A percentile compares a stretch with the other conserved stretches of the same genome.
phyloP scores from a whole-genome alignment of 2,797 vertebrate genomes.

The Euphonia xanthogaster region DNA sequence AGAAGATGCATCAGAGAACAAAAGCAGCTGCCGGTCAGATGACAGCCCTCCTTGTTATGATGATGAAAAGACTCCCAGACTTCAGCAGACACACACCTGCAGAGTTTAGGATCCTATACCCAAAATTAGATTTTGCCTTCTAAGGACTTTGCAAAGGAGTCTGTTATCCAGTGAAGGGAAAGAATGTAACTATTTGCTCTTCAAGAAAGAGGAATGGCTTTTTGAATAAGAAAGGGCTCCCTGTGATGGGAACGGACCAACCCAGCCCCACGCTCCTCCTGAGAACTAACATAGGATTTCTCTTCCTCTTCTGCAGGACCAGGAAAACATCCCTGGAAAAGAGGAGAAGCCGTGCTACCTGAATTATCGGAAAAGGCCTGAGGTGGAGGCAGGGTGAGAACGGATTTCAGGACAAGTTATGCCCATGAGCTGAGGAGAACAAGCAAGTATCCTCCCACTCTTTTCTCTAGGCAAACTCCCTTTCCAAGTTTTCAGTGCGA shows the following conservation, averaged over 20 bases:
- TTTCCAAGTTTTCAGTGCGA: not conserved
- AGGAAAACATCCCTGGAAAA: not conserved
- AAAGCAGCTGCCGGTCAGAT: not conserved
- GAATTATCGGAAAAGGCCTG: conserved; percentile 35
- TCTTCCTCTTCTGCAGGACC: not conserved
- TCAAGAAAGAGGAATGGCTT: not conserved
- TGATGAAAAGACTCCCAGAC: not conserved
- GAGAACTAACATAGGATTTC: not conserved
- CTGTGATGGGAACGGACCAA: not conserved
- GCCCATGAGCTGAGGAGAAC: conserved; percentile 13
- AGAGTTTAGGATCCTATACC: not conserved
- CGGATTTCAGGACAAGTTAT: conserved; percentile 41
- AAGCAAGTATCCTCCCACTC: conserved; percentile 54
- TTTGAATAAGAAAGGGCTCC: not conserved
- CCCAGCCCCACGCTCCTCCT: not conserved
- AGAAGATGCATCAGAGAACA: conserved; percentile 8
- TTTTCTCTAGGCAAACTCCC: conserved; percentile 30
- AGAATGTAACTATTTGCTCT: not conserved
- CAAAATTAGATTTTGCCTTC: conserved; percentile 9
- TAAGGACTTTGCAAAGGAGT: not conserved
- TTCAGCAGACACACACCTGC: not conserved
- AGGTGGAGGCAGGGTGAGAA: conserved; percentile 60
- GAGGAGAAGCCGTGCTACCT: not conserved
- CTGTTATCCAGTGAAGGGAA: not conserved
- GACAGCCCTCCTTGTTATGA: not conserved